Conservation (phyloP, 2,888 invertebrate genomes). For the Beris morrisii region DNA sequence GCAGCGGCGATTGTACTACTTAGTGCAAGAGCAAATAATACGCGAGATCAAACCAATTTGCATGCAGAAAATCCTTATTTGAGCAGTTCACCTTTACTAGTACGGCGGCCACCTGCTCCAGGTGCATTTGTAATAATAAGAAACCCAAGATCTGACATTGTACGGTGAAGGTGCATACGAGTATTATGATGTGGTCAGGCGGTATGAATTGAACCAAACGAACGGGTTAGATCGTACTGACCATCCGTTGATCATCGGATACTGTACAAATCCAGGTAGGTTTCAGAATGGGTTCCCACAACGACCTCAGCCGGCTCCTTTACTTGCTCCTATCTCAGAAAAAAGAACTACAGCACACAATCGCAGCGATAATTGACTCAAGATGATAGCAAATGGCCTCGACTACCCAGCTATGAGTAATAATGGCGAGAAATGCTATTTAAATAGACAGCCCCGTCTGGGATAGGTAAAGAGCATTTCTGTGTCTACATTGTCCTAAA, state of each 20-base stretch:
- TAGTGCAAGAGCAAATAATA: constrained; percentile 16
- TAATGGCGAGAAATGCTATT: constrained; percentile 6
- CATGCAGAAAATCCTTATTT: constrained; percentile 36
- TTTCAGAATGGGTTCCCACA: too few relatives aligned
- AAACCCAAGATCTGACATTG: too few relatives aligned
- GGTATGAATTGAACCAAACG: too few relatives aligned
- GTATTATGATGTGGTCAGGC: too few relatives aligned
- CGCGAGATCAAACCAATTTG: constrained; percentile 34
- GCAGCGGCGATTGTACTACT: constrained; percentile 15
- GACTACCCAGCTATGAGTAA: constrained; percentile 24
- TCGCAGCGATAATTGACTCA: constrained; percentile 15
- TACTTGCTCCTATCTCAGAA: too few relatives aligned
- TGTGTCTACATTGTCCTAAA: constrained; percentile 22
- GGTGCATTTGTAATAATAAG: constrained; percentile 33
- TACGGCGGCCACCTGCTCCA: constrained; percentile 36
- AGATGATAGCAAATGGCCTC: constrained; percentile 12
- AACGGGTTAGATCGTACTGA: too few relatives aligned
- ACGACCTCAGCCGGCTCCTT: too few relatives aligned
- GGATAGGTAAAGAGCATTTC: constrained; percentile 23
- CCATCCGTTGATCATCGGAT: too few relatives aligned
- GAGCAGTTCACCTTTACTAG: constrained; percentile 33
- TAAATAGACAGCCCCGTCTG: constrained; percentile 11
- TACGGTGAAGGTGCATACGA: too few relatives aligned
- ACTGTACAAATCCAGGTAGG: too few relatives aligned
- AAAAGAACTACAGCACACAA: background rate